Percentiles rank a stretch among this genome's conserved stretches.
Conservation (phyloP, 2,888 invertebrate genomes). For the Perithous albicinctus region DNA sequence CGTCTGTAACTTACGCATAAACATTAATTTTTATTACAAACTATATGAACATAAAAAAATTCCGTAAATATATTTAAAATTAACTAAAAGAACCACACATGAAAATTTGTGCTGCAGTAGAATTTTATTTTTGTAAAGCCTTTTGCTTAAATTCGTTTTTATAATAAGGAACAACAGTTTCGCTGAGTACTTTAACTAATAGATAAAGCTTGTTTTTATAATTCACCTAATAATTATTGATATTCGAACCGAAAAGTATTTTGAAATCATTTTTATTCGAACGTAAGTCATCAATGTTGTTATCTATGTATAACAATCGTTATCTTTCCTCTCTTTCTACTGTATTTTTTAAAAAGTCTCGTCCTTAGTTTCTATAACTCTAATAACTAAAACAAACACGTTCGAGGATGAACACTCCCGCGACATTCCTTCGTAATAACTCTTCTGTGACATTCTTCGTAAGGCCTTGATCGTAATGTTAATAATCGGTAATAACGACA, state of each 20-base stretch:
- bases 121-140: too few species aligned
- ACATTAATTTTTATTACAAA: too few species aligned
- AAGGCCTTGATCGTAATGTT: slow-evolving; percentile 77
- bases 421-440: slow-evolving; percentile 82
- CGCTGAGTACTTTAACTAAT: too few species aligned
- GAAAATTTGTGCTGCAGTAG: too few species aligned
- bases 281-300: neutral
- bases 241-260: slow-evolving; percentile 58
- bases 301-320: neutral
- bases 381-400: slow-evolving; percentile 70
- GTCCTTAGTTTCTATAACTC: slow-evolving; percentile 50
- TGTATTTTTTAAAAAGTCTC: slow-evolving; percentile 39
- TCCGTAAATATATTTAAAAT: too few species aligned
- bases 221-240: too few species aligned
- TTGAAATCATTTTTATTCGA: neutral
- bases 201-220: too few species aligned
- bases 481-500: slow-evolving; percentile 57
- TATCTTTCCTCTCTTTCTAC: slow-evolving; percentile 30
- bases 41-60: too few species aligned
- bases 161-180: too few species aligned
- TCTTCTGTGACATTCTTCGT: slow-evolving; percentile 83
- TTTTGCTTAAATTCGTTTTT: too few species aligned
- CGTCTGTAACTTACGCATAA: too few species aligned
- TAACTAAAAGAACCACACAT: too few species aligned
- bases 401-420: slow-evolving; percentile 74